A percentile compares a stretch with the other conserved stretches of the same genome.
These are phyloP conservation scores for Uromys caudimaculatus DNA, from an alignment of 2,797 vertebrate species.

Conservation along the genomic window DNA sequence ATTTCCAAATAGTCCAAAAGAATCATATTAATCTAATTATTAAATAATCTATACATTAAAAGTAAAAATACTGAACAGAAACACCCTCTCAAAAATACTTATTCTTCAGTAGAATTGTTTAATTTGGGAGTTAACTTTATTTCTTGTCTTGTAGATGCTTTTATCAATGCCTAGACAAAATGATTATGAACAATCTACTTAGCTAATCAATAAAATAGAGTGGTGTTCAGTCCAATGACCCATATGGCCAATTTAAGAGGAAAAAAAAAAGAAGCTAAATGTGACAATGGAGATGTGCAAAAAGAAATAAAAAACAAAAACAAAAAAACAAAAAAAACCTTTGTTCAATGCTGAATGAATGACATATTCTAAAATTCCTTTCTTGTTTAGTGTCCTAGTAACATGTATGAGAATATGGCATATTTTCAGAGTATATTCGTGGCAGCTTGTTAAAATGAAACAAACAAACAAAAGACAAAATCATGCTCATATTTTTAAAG, in stretches of 20 bases:
- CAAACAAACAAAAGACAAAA: background rate
- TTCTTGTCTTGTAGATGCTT: background rate
- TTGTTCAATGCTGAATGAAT: background rate
- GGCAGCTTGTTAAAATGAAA: background rate
- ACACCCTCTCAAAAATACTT: background rate
- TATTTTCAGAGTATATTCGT: background rate
- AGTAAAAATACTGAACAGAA: background rate
- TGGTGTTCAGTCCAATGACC: background rate
- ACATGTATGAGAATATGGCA: background rate
- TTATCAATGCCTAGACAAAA: background rate
- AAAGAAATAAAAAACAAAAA: background rate
- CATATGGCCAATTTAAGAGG: background rate
- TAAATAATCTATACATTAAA: background rate
- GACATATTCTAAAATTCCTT: background rate
- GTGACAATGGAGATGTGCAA: background rate
- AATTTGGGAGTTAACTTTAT: background rate
- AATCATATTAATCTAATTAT: background rate
- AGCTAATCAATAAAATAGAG: background rate
- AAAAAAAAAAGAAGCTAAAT: background rate
- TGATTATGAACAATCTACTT: background rate
- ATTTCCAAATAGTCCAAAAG: background rate
- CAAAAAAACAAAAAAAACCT: background rate
- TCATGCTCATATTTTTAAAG: background rate
- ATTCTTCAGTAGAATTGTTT: background rate
- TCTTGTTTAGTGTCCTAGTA: background rate